Conservation (phyloP, 2,888 invertebrate genomes). For the Chorisops tibialis region DNA sequence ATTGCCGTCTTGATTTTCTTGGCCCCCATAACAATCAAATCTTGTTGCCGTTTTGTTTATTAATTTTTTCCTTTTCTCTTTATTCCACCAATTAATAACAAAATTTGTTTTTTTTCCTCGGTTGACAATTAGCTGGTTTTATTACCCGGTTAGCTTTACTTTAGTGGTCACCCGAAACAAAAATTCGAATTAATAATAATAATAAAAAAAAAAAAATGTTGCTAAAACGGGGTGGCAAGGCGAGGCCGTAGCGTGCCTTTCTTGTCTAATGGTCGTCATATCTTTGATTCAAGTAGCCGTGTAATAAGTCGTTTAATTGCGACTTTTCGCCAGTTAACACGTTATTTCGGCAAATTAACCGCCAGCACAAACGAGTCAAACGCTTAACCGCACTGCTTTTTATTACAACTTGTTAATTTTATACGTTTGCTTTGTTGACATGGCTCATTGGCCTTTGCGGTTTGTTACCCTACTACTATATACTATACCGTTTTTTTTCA, state of each 20-base stretch:
- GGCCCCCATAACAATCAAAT: conserved; percentile 1
- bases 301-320: conserved; percentile 32
- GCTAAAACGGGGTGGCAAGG: too few species aligned
- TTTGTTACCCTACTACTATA: not conserved
- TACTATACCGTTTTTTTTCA: too few species aligned
- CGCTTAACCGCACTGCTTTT: conserved; percentile 3
- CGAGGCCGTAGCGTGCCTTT: conserved; percentile 15
- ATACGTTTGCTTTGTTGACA: conserved; percentile 1
- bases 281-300: conserved; percentile 17
- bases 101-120: not conserved
- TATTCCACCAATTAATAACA: conserved; percentile 1
- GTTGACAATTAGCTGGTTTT: too few species aligned
- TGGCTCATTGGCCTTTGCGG: conserved; percentile 3
- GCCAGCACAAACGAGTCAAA: conserved; percentile 12
- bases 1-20: conserved; percentile 1
- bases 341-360: conserved; percentile 31
- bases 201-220: too few species aligned
- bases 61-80: conserved; percentile 1
- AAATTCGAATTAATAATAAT: too few species aligned
- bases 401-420: conserved; percentile 11
- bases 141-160: too few species aligned
- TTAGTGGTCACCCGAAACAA: too few species aligned
- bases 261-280: conserved; percentile 13
- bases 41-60: conserved; percentile 31
- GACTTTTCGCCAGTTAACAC: conserved; percentile 30